phyloP scores from a whole-genome alignment of 2,888 invertebrate genomes.

The Leuctra nigra region DNA sequence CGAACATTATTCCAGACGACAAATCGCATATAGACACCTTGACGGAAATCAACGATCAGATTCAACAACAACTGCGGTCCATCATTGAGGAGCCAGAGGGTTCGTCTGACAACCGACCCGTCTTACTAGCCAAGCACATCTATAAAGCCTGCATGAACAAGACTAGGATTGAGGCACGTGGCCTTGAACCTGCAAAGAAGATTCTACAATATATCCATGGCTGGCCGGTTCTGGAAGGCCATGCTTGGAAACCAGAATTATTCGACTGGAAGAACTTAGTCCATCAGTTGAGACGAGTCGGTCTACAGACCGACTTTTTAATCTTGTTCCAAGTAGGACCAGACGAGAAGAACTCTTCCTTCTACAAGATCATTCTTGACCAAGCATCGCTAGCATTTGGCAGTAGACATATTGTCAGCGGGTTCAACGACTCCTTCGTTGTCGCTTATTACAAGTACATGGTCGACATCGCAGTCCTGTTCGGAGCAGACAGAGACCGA shows the following conservation, averaged over 20 bases:
- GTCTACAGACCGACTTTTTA: constrained; percentile 85
- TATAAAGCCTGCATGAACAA: constrained; percentile 86
- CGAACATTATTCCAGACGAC: constrained; percentile 71
- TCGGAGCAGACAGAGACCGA: constrained; percentile 66
- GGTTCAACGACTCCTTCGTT: constrained; percentile 76
- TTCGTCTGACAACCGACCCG: constrained; percentile 55
- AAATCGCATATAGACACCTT: constrained; percentile 61
- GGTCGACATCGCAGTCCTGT: constrained; percentile 78
- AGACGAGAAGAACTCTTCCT: constrained; percentile 82
- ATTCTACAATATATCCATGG: constrained; percentile 75
- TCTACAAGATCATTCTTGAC: constrained; percentile 78
- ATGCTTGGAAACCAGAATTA: constrained; percentile 58
- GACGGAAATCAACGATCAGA: constrained; percentile 64
- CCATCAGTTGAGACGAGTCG: constrained; percentile 69
- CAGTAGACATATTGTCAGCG: constrained; percentile 78
- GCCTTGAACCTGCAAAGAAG: constrained; percentile 61
- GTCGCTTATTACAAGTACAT: constrained; percentile 78
- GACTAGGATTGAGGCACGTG: constrained; percentile 77
- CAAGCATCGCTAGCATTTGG: constrained; percentile 79
- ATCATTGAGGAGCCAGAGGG: constrained; percentile 60
- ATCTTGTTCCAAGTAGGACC: constrained; percentile 84
- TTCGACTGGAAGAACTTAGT: constrained; percentile 81
- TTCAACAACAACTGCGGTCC: constrained; percentile 64
- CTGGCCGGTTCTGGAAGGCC: constrained; percentile 83
- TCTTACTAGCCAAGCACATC: constrained; percentile 69